phyloP scores from a whole-genome alignment of 2,888 invertebrate species.

The Melinopterus prodromus region DNA sequence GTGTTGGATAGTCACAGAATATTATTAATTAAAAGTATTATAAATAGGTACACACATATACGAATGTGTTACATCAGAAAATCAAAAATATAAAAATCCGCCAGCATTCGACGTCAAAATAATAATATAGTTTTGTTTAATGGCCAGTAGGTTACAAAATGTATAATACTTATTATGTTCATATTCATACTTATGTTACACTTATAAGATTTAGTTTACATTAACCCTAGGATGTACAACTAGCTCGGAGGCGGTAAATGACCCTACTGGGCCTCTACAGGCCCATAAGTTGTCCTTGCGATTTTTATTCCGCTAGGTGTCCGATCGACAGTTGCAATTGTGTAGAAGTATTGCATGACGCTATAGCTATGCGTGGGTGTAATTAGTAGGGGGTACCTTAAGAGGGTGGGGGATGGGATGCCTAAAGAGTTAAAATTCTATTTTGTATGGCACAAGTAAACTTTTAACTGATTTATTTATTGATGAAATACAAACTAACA shows the following conservation, averaged over 20 bases:
- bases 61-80: too few relatives aligned
- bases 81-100: too few relatives aligned
- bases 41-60: too few relatives aligned
- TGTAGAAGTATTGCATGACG: constrained; percentile 13
- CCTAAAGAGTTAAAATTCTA: background rate
- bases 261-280: background rate
- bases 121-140: too few relatives aligned
- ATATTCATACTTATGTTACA: too few relatives aligned
- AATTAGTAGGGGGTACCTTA: constrained; percentile 8
- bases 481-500: background rate
- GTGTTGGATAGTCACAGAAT: too few relatives aligned
- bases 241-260: background rate
- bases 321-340: constrained; percentile 12
- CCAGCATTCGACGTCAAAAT: too few relatives aligned
- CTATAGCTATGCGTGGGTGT: constrained; percentile 13
- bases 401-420: constrained; percentile 12
- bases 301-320: background rate
- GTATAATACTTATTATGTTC: too few relatives aligned
- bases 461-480: constrained; percentile 14
- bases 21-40: too few relatives aligned
- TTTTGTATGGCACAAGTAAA: background rate
- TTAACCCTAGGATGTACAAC: background rate
- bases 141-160: too few relatives aligned
- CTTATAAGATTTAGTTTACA: too few relatives aligned
- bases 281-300: constrained; percentile 14